Evolutionary conservation across 2,888 invertebrate species (phyloP).

Genomic region (Drosophila neonasuta): DNA sequence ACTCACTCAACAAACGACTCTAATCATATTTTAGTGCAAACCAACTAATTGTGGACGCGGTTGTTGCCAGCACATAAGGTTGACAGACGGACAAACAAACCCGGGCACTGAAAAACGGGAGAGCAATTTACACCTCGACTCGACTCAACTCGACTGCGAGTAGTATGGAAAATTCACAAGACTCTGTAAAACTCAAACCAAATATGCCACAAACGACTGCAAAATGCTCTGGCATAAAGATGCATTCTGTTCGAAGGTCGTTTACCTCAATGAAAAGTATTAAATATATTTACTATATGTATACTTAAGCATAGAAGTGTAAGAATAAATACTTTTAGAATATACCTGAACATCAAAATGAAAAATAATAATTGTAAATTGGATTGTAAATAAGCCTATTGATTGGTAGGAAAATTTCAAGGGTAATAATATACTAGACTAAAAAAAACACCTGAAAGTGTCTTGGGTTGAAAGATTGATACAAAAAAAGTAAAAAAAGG

Average conservation of each 20-base stretch:
- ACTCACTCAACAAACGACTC: conserved; percentile 25
- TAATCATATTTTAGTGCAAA: conserved; percentile 73
- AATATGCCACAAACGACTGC: conserved; percentile 15
- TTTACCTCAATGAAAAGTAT: background rate
- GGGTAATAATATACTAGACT: no score
- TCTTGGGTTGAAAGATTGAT: no score
- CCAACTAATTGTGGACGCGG: conserved; percentile 64
- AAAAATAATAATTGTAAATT: no score
- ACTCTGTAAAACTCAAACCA: conserved; percentile 26
- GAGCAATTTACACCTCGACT: conserved; percentile 71
- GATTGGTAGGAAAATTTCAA: no score
- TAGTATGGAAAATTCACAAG: conserved; percentile 53
- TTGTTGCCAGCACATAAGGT: conserved; percentile 21
- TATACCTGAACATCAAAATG: no score
- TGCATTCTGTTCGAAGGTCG: background rate
- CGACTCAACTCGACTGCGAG: no score
- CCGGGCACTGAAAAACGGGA: conserved; percentile 34
- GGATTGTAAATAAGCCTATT: no score
- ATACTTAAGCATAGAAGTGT: background rate
- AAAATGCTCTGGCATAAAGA: conserved; percentile 33
- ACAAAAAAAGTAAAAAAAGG: no score
- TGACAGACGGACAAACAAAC: conserved; percentile 26
- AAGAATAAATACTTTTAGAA: no score
- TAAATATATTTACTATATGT: background rate
- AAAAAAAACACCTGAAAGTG: no score